Percentiles rank a stretch among this genome's conserved stretches.
Conservation (phyloP, 2,888 invertebrate genomes). For the Nycteola revayana region DNA sequence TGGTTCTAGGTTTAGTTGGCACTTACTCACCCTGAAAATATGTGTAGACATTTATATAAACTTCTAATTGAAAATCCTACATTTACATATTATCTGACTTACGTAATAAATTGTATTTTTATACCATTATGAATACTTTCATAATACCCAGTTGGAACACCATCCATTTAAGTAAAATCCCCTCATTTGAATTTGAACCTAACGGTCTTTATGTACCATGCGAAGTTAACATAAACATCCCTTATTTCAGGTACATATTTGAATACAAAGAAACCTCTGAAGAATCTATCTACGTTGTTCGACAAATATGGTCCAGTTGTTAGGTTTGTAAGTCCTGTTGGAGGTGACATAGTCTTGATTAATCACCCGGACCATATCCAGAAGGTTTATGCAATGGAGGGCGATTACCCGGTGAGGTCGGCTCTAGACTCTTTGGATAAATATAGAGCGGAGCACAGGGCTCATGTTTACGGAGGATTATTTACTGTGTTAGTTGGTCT, state of each 20-base stretch:
- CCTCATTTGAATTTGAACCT: too few species aligned
- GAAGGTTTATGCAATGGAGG: conserved; percentile 83
- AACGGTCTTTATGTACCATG: too few species aligned
- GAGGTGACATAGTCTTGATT: conserved; percentile 84
- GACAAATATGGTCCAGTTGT: conserved; percentile 85
- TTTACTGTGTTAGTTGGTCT: conserved; percentile 82
- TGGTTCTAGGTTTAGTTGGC: too few species aligned
- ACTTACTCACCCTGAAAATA: too few species aligned
- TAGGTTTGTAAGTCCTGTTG: conserved; percentile 84
- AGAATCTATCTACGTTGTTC: conserved; percentile 58
- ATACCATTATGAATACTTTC: too few species aligned
- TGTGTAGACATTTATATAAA: too few species aligned
- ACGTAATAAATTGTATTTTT: too few species aligned
- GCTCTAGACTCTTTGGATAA: conserved; percentile 84
- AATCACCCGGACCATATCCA: conserved; percentile 85
- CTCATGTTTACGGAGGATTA: conserved; percentile 78
- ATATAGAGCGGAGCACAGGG: conserved; percentile 82
- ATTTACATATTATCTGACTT: too few species aligned
- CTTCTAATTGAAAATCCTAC: too few species aligned
- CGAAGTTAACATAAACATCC: too few species aligned
- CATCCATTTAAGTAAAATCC: too few species aligned
- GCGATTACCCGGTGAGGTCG: conserved; percentile 82
- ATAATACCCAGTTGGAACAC: too few species aligned
- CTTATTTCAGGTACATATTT: conserved; percentile 49
- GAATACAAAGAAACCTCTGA: conserved; percentile 49